Base-by-base conservation (phyloP, 2,113 vertebrate species). In the Amazona vittata region DNA sequence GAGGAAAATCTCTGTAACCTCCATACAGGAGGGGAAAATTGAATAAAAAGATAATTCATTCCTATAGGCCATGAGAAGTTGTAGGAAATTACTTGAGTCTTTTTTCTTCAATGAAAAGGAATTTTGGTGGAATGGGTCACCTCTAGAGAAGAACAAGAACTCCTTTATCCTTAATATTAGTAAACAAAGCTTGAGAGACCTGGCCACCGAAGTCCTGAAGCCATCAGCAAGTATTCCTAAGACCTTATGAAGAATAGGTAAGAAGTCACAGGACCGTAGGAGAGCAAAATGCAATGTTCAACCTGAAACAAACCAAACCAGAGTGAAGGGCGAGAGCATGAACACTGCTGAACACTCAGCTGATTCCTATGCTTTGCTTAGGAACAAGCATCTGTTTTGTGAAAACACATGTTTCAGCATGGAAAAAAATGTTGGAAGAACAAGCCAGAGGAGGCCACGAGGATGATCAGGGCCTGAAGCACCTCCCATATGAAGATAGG, bases 281-380 rank as follows among this genome's bases (percentile, higher is more conserved):
- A 53, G 19, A 92, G 63, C 41, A 77, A 92, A 77, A 86, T 10
- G 8, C 7, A 70, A n/a, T 3, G 37, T 43, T 86, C 41, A 31
- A 11, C 46, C 59, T 60, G 5, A 35, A 69, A 69, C 88, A 53
- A 25, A 1, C 50, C 25, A 52, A 69, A 20, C 9, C 60, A 43
- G 31, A 57, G 21, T 1, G 1, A 12, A 13, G 25, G 29, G 25
- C 0, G 0, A 86, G 41, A 53, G 31, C 22, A 49, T 12, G 22
- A 49, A 49, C 19, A 46, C 46, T 22, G 7, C 20, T 37, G 59
- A 64, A 41, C 14, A 8, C 59, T 68, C 33, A 70, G 18, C 47
- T 77, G 49, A 25, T 70, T 25, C 10, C 37, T 22, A 2, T n/a
- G 12, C 43, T 81, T 80, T 44, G 5, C 50, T 93, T 70, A 22